Evolutionary conservation across 2,113 vertebrate genomes (phyloP), one percentile per base, ranked within the genome.

Genomic region (Chaetops frenatus): DNA sequence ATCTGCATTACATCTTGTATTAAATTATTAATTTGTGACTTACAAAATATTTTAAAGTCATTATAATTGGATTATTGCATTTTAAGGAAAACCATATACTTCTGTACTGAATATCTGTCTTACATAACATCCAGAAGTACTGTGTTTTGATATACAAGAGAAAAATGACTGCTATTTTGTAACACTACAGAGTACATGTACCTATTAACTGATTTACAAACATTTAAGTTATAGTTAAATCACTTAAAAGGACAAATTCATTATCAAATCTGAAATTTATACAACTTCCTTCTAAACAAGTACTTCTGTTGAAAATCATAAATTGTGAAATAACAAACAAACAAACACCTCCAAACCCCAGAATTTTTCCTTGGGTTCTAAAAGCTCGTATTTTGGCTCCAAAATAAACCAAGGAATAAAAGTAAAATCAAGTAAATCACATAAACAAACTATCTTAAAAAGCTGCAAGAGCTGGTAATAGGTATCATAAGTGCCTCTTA

Each of bases 231-330:
- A 56, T 1, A 65, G 11, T 33, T 69, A 61, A 67, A 38, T 33
- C 38, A 79, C 23, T 79, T 79, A 21, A 81, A 69, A 80, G 9
- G 16, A 92, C 6, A 6, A 54, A 51, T 50, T 66, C 24, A 38
- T 42, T 38, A 56, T 7, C 5, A 72, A 79, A 82, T 44, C 9
- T 77, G 29, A 80, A 58, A 62, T 50, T 60, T 71, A 1, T 27
- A 35, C 35, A 3, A 45, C 18, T 70, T 69, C 28, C 16, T 56
- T 72, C 61, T 47, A 65, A 78, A 66, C 9, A 72, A 0, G 0
- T 44, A 74, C n/a, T 90, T 91, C 40, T 91, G 10, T 14, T 62
- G 13, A 87, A 92, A 92, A 50, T 33, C 2, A 13, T 76, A 19
- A 86, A 44, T 16, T 33, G n/a, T 29, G 33, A 31, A 80, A 74